Evolutionary conservation across 2,797 vertebrate genomes (phyloP).

Genomic region (Prionace glauca): DNA sequence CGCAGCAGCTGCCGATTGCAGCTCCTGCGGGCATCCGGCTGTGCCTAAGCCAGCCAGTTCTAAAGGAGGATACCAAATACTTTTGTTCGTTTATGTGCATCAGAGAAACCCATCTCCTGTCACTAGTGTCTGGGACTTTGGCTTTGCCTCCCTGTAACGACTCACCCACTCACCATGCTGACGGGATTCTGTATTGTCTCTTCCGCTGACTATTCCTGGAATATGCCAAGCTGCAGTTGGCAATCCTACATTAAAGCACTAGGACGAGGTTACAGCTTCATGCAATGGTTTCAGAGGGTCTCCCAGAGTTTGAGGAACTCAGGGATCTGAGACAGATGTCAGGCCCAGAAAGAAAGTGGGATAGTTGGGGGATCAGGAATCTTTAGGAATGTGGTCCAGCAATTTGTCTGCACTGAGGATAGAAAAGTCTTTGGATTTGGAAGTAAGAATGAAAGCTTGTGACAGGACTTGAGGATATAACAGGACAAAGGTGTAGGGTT

Average conservation of each 20-base stretch:
- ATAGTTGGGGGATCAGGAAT: neutral
- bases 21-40: too few relatives aligned
- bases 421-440: neutral
- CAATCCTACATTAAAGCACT: neutral
- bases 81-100: too few relatives aligned
- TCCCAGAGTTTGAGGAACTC: neutral
- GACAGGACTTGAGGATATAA: neutral
- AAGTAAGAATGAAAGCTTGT: neutral
- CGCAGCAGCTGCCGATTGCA: too few relatives aligned
- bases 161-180: too few relatives aligned
- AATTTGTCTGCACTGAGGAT: neutral
- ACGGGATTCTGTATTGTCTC: too few relatives aligned
- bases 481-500: neutral
- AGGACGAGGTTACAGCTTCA: neutral
- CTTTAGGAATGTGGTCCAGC: neutral
- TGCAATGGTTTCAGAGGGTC: neutral
- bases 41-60: too few relatives aligned
- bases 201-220: too few relatives aligned
- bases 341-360: neutral
- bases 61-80: too few relatives aligned
- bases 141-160: too few relatives aligned
- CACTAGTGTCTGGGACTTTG: too few relatives aligned
- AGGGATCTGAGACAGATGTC: neutral
- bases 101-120: too few relatives aligned
- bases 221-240: too few relatives aligned